Evolutionary conservation across 2,113 vertebrate species (phyloP).

Genomic region (Aegypius monachus): DNA sequence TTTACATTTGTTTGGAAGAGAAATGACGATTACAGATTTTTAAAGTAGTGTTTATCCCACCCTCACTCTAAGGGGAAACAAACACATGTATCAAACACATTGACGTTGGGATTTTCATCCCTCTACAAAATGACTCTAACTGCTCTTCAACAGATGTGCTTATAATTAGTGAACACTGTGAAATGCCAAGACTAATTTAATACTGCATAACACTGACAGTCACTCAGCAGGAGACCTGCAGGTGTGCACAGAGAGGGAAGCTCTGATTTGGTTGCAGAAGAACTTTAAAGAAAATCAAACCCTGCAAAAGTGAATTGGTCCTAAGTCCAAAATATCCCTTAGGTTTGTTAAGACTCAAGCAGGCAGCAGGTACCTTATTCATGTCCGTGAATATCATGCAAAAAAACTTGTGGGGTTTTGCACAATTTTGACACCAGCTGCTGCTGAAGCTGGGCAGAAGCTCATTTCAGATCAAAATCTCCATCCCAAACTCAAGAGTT

Average conservation of each 20-base stretch:
- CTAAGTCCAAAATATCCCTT: not conserved
- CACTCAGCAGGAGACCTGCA: not conserved
- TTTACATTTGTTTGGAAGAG: conserved; percentile 31
- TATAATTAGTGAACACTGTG: not conserved
- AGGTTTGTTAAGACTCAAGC: not conserved
- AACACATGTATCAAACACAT: not conserved
- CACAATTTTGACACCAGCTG: not conserved
- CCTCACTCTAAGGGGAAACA: conserved; percentile 12
- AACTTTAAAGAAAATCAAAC: not conserved
- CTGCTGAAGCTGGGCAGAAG: not conserved
- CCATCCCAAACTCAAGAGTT: not conserved
- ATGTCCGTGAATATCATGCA: not conserved
- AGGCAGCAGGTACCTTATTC: not conserved
- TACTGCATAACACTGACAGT: not conserved
- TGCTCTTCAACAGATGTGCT: conserved; percentile 27
- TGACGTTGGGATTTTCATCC: not conserved
- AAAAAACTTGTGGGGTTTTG: not conserved
- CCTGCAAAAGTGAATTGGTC: not conserved
- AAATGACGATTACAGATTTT: conserved; percentile 45
- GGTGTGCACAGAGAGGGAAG: not conserved
- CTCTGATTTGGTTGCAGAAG: not conserved
- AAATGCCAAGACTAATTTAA: conserved; percentile 9
- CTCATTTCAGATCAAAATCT: not conserved
- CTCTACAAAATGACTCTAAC: not conserved
- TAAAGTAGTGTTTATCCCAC: conserved; percentile 1